Conservation (phyloP, 2,797 vertebrate genomes). For the Sphaeramia orbicularis region DNA sequence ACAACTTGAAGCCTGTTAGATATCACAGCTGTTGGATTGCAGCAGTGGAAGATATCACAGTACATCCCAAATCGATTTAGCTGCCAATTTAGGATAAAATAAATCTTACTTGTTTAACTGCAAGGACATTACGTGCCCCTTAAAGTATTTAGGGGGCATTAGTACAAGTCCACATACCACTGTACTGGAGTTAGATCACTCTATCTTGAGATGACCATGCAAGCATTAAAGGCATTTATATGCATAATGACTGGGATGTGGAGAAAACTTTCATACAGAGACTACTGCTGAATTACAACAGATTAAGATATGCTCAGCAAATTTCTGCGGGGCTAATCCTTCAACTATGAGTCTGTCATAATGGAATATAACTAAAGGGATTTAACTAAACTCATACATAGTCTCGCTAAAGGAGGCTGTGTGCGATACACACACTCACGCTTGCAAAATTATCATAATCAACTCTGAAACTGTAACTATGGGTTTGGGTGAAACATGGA, state of each 20-base stretch:
- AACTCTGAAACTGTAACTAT: not conserved
- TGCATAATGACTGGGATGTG: constrained; percentile 24
- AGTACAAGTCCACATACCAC: constrained; percentile 10
- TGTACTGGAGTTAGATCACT: not conserved
- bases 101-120: not conserved
- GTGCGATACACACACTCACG: not conserved
- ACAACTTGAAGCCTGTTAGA: not conserved
- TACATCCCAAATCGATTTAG: not conserved
- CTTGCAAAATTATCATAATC: constrained; percentile 10
- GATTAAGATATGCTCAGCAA: constrained; percentile 49
- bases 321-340: constrained; percentile 55
- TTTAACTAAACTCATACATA: constrained; percentile 33
- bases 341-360: constrained; percentile 27
- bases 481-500: not conserved
- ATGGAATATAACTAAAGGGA: constrained; percentile 48
- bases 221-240: constrained; percentile 14
- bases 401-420: not conserved
- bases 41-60: not conserved
- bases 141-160: not conserved
- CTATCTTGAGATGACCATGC: not conserved
- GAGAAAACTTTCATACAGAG: constrained; percentile 28
- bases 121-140: not conserved
- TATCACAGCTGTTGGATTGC: not conserved
- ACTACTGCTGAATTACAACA: constrained; percentile 54
- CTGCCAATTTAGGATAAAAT: not conserved